Evolutionary conservation across 2,888 invertebrate genomes (phyloP).

Genomic region (Athetis lepigone): DNA sequence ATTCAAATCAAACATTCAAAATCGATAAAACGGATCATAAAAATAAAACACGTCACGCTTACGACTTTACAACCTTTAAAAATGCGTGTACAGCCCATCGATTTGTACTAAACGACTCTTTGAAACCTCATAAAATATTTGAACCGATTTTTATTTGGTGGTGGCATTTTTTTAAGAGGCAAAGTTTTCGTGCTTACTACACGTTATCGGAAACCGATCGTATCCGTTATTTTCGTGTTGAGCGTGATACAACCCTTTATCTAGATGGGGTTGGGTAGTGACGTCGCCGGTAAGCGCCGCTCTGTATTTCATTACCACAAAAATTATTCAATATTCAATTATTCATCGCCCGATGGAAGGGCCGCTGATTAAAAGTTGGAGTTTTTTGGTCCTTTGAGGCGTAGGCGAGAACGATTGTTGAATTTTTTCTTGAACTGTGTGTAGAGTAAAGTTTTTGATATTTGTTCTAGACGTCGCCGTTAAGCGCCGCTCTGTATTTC

Average conservation of each 20-base stretch:
- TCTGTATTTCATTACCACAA: constrained; percentile 81
- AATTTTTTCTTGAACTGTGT: too few species aligned
- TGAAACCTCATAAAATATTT: constrained; percentile 68
- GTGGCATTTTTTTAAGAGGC: constrained; percentile 64
- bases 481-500: constrained; percentile 73
- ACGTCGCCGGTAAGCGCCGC: constrained; percentile 77
- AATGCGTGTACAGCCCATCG: constrained; percentile 55
- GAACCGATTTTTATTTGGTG: constrained; percentile 61
- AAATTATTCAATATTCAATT: constrained; percentile 84
- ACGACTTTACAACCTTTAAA: constrained; percentile 45
- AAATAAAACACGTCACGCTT: constrained; percentile 48
- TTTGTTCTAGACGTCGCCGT: constrained; percentile 84
- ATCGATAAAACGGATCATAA: constrained; percentile 22
- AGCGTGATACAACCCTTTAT: constrained; percentile 87
- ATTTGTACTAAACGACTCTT: constrained; percentile 52
- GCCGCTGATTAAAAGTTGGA: constrained; percentile 55
- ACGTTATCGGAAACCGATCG: constrained; percentile 86
- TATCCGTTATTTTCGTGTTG: constrained; percentile 77
- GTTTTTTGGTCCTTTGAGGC: constrained; percentile 19
- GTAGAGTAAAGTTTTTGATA: too few species aligned
- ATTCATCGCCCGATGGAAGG: constrained; percentile 71
- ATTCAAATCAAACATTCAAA: constrained; percentile 22
- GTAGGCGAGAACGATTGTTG: neutral
- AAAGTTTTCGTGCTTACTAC: constrained; percentile 79
- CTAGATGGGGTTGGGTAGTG: constrained; percentile 83